These are phyloP conservation scores for Hippopotamyrus pictus DNA, from an alignment of 2,797 vertebrate species.

Conservation along the genomic window DNA sequence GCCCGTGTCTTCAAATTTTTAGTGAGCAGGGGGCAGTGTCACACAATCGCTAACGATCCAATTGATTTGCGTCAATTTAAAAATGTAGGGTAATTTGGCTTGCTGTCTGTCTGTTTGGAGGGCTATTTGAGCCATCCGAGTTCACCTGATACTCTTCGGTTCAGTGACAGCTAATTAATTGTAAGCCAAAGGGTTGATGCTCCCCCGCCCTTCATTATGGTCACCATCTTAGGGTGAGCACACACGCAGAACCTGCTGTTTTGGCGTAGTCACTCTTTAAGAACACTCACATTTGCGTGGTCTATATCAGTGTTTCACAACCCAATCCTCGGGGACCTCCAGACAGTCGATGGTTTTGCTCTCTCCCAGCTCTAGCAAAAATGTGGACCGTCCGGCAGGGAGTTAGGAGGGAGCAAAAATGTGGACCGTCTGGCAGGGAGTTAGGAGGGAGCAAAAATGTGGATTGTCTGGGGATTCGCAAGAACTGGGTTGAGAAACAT, in stretches of 20 bases:
- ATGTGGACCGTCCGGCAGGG: background rate
- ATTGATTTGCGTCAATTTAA: background rate
- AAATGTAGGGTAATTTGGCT: background rate
- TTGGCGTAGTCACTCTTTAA: background rate
- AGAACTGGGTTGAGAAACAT: background rate
- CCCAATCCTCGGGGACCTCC: background rate
- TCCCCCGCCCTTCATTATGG: slow-evolving; percentile 19
- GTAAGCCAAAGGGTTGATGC: slow-evolving; percentile 28
- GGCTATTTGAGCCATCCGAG: background rate
- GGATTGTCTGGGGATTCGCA: background rate
- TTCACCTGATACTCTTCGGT: slow-evolving; percentile 23
- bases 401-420: background rate
- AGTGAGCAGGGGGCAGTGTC: background rate
- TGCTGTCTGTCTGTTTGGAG: background rate
- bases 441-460: background rate
- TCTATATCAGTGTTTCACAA: background rate
- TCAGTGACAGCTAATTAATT: slow-evolving; percentile 39
- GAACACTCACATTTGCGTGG: background rate
- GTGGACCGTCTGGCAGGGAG: background rate
- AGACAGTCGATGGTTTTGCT: background rate
- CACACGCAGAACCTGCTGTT: background rate
- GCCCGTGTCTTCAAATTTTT: background rate
- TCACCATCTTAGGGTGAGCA: slow-evolving; percentile 20
- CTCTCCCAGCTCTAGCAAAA: background rate
- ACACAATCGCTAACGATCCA: background rate